Conservation (phyloP, 2,888 invertebrate genomes). For the Hedychridium roseum region DNA sequence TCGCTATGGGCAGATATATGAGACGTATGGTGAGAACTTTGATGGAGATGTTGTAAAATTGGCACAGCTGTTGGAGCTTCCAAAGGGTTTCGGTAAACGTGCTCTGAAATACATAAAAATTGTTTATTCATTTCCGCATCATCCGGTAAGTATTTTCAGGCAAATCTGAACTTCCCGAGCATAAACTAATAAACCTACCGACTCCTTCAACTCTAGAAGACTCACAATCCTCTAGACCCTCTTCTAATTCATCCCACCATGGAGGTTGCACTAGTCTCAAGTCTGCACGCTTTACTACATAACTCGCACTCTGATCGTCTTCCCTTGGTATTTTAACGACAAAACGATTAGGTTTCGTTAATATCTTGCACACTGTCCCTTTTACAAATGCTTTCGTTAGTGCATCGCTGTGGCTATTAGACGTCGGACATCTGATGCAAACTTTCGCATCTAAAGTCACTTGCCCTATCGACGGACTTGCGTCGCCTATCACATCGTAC, state of each 20-base stretch:
- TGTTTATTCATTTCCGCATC: no score
- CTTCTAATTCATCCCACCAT: slow-evolving; percentile 95
- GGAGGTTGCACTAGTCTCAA: slow-evolving; percentile 90
- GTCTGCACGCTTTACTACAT: slow-evolving; percentile 87
- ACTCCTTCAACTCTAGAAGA: slow-evolving; percentile 58
- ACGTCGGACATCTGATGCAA: slow-evolving; percentile 75
- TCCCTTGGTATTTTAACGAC: slow-evolving; percentile 70
- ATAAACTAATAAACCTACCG: slow-evolving; percentile 32
- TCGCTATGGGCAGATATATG: slow-evolving; percentile 53
- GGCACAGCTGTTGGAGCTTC: slow-evolving; percentile 53
- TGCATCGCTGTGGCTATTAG: slow-evolving; percentile 70
- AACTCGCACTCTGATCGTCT: slow-evolving; percentile 65
- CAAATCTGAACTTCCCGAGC: neutral
- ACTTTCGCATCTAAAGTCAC: slow-evolving; percentile 82
- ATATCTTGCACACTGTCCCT: slow-evolving; percentile 80
- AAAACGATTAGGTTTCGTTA: slow-evolving; percentile 74
- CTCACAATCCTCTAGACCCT: slow-evolving; percentile 64
- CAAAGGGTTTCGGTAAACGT: slow-evolving; percentile 56
- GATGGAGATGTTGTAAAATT: slow-evolving; percentile 54
- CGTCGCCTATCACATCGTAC: slow-evolving; percentile 91
- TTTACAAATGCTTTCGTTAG: slow-evolving; percentile 80
- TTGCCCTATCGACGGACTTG: slow-evolving; percentile 86
- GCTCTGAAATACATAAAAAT: slow-evolving; percentile 36
- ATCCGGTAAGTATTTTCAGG: neutral
- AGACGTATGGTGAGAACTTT: slow-evolving; percentile 48